Percentiles rank a stretch among this genome's conserved stretches.
phyloP scores from a whole-genome alignment of 2,888 invertebrate genomes.

The Galerucella nymphaeae region DNA sequence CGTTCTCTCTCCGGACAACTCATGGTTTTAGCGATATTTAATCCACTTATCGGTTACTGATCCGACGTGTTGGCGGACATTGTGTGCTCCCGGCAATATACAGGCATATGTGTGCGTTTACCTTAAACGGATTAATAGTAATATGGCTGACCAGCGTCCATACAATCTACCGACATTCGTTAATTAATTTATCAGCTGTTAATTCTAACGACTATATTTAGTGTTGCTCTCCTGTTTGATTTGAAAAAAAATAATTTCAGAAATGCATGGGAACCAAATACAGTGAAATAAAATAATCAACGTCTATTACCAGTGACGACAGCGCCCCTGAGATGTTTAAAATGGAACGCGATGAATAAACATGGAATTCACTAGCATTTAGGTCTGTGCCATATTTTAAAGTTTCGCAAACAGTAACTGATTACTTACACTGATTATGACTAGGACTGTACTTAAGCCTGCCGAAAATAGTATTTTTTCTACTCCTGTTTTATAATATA shows the following conservation, averaged over 20 bases:
- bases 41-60: constrained; percentile 43
- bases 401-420: too few species aligned
- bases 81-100: constrained; percentile 31
- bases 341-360: too few species aligned
- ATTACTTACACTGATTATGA: too few species aligned
- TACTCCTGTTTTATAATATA: too few species aligned
- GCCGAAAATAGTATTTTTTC: too few species aligned
- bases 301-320: too few species aligned
- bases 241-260: constrained; percentile 15
- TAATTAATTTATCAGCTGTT: constrained; percentile 54
- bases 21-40: constrained; percentile 29
- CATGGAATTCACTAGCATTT: too few species aligned
- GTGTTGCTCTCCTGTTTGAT: constrained; percentile 14
- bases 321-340: too few species aligned
- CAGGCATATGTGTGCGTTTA: constrained; percentile 47
- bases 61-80: constrained; percentile 38
- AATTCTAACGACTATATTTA: constrained; percentile 45
- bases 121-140: constrained; percentile 55
- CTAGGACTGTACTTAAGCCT: too few species aligned
- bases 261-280: neutral
- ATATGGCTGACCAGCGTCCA: constrained; percentile 52
- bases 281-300: too few species aligned
- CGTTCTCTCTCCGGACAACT: constrained; percentile 11
- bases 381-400: too few species aligned
- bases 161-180: constrained; percentile 52